phyloP scores from a whole-genome alignment of 1,140 invertebrate genomes.

The Sarcophaga bullata region DNA sequence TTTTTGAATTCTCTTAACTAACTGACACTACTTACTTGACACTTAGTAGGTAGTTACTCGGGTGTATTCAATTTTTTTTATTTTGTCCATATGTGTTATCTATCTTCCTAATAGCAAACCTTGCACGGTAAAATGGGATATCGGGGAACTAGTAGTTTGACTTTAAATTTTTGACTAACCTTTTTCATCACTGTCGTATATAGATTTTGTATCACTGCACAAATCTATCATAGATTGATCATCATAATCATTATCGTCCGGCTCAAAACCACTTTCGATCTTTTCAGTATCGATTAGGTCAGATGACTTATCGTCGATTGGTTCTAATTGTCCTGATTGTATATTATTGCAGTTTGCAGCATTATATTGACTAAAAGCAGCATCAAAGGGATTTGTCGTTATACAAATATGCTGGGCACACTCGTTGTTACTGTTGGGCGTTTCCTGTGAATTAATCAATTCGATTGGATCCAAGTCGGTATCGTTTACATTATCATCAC shows the following conservation, averaged over 20 bases:
- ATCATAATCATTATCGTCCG: conserved; percentile 41
- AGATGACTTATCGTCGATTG: background rate
- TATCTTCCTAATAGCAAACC: no score
- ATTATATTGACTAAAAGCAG: conserved; percentile 22
- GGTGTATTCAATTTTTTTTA: no score
- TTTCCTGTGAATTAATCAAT: background rate
- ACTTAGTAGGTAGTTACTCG: no score
- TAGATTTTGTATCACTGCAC: conserved; percentile 36
- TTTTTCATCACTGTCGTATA: conserved; percentile 32
- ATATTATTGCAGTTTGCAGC: background rate
- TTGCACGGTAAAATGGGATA: no score
- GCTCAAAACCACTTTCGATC: conserved; percentile 8
- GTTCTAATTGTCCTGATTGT: background rate
- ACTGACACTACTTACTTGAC: no score
- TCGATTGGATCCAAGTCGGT: conserved; percentile 8
- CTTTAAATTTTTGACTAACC: background rate
- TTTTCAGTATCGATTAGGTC: background rate
- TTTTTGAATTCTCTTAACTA: no score
- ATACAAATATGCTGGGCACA: conserved; percentile 22
- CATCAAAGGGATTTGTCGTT: conserved; percentile 4
- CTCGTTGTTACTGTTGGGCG: conserved; percentile 25
- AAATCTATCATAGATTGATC: conserved; percentile 44
- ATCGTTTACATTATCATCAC: conserved; percentile 4
- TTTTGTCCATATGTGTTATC: no score
- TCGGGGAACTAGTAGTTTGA: no score